phyloP scores from a whole-genome alignment of 2,797 vertebrate species.

The Rachycentron canadum region DNA sequence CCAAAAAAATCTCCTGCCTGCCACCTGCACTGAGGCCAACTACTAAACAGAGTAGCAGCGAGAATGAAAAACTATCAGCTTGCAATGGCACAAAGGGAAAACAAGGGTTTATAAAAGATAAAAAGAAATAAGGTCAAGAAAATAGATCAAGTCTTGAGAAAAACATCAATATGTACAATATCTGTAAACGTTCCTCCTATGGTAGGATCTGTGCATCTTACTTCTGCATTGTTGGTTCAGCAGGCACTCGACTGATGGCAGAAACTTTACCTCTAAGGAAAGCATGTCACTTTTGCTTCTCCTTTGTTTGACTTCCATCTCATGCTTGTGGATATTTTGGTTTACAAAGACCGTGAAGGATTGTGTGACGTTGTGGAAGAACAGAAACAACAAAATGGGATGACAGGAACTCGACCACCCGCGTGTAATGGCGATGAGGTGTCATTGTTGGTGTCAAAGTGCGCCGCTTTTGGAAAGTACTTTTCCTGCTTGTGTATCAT shows the following conservation, averaged over 20 bases:
- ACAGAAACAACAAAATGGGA: conserved; percentile 4
- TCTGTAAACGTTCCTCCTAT: conserved; percentile 82
- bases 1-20: conserved; percentile 47
- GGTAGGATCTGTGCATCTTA: conserved; percentile 78
- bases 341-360: conserved; percentile 35
- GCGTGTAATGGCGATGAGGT: conserved; percentile 14
- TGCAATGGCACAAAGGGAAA: conserved; percentile 63
- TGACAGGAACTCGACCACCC: conserved; percentile 28
- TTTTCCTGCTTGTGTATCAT: conserved; percentile 16
- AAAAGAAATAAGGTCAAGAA: conserved; percentile 18
- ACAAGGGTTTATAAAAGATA: conserved; percentile 58
- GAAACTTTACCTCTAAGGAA: conserved; percentile 71
- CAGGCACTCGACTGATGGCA: conserved; percentile 57
- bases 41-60: conserved; percentile 56
- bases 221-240: conserved; percentile 62
- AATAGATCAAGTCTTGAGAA: conserved; percentile 33
- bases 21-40: conserved; percentile 62
- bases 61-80: conserved; percentile 51
- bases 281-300: conserved; percentile 52
- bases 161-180: conserved; percentile 67
- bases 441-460: conserved; percentile 16
- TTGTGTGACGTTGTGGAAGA: conserved; percentile 16
- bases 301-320: conserved; percentile 54
- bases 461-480: conserved; percentile 12
- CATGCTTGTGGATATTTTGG: conserved; percentile 59